Conservation (phyloP, 2,113 vertebrate genomes). For the Polypterus senegalus region DNA sequence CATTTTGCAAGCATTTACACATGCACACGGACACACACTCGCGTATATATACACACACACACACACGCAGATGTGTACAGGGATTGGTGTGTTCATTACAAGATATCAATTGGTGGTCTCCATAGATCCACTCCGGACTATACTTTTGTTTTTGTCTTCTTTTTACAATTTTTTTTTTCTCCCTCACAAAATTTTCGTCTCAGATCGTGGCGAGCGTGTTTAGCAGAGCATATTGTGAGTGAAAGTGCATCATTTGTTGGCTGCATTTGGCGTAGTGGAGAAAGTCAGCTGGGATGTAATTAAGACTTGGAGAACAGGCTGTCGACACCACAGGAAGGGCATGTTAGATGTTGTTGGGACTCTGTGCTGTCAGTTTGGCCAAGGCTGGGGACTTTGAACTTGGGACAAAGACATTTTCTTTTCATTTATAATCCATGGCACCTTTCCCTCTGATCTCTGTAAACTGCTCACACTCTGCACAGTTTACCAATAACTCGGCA, state of each 20-base stretch:
- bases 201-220: slow-evolving; percentile 42
- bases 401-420: slow-evolving; percentile 77
- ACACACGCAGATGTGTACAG: slow-evolving; percentile 15
- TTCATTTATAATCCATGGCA: slow-evolving; percentile 87
- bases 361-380: slow-evolving; percentile 69
- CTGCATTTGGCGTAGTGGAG: slow-evolving; percentile 52
- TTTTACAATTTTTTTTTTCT: slow-evolving; percentile 30
- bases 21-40: not conserved
- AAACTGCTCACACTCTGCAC: slow-evolving; percentile 14
- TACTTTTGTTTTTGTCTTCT: slow-evolving; percentile 29
- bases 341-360: slow-evolving; percentile 90
- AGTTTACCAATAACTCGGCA: slow-evolving; percentile 64
- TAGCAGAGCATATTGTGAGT: slow-evolving; percentile 75
- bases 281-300: slow-evolving; percentile 91
- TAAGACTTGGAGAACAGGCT: slow-evolving; percentile 84
- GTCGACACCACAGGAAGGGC: slow-evolving; percentile 85
- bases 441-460: slow-evolving; percentile 18
- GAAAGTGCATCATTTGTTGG: slow-evolving; percentile 72
- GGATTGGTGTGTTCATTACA: slow-evolving; percentile 29
- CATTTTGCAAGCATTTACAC: slow-evolving; percentile 23
- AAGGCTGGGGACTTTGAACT: slow-evolving; percentile 60
- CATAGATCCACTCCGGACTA: slow-evolving; percentile 27
- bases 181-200: slow-evolving; percentile 46
- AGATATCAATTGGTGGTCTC: slow-evolving; percentile 25
- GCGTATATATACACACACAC: not conserved